These are phyloP conservation scores for Neria commutata DNA, from an alignment of 2,888 invertebrate species.

Conservation along the genomic window DNA sequence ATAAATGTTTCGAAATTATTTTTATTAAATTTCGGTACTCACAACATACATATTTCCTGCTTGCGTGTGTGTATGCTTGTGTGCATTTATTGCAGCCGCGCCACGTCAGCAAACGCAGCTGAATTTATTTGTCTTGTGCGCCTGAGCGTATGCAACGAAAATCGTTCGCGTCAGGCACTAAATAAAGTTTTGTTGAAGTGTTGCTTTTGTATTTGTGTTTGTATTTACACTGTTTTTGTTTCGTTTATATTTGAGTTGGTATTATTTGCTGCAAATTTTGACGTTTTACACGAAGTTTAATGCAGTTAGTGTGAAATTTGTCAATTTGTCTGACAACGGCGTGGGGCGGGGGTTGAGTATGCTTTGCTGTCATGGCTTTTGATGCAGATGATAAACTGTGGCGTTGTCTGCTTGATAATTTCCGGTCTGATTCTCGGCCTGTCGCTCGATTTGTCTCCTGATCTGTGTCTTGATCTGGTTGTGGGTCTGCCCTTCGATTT, in stretches of 20 bases:
- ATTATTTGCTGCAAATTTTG: slow-evolving; percentile 6
- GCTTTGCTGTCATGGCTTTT: no score
- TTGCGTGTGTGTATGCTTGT: no score
- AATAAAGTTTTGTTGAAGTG: no score
- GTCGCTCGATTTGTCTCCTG: no score
- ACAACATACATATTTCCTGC: no score
- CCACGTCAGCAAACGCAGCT: not conserved
- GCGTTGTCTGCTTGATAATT: no score
- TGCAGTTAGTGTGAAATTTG: slow-evolving; percentile 2
- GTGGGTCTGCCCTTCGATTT: not conserved
- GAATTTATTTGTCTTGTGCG: not conserved
- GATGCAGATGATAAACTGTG: no score
- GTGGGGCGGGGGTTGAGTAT: not conserved
- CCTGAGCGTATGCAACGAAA: not conserved
- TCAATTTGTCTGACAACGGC: not conserved
- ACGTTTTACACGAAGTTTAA: slow-evolving; percentile 9
- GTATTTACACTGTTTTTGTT: slow-evolving; percentile 14
- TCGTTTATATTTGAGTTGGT: not conserved
- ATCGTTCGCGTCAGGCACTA: slow-evolving; percentile 5
- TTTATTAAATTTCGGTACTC: no score
- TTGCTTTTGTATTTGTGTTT: no score
- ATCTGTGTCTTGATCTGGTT: no score
- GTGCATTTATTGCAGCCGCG: not conserved
- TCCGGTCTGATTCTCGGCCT: no score
- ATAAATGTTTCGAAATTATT: no score